Percentiles rank a stretch among this genome's conserved stretches.
Evolutionary conservation across 2,797 vertebrate species (phyloP).

Genomic region (Petrocephalus sullivani): DNA sequence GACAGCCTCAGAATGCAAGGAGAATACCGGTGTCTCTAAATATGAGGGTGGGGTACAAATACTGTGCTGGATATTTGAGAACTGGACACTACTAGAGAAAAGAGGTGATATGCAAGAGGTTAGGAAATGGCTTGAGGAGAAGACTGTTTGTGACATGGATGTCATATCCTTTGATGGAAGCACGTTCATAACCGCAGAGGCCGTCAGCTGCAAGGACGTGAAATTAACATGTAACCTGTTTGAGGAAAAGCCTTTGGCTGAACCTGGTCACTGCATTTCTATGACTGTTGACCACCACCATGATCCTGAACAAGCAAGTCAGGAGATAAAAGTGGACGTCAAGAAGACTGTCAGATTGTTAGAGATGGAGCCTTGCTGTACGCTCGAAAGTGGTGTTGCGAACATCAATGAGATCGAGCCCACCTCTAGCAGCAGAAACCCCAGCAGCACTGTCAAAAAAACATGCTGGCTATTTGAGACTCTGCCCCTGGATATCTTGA

Average conservation of each 20-base stretch:
- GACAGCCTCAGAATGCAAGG: slow-evolving; percentile 60
- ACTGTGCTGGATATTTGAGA: slow-evolving; percentile 97
- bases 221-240: not conserved
- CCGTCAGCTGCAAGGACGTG: not conserved
- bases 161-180: not conserved
- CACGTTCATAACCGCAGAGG: not conserved
- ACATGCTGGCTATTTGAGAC: slow-evolving; percentile 92
- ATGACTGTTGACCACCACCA: not conserved
- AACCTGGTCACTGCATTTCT: not conserved
- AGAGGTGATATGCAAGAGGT: slow-evolving; percentile 77
- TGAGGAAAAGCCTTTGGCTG: not conserved
- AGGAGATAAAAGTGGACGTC: not conserved
- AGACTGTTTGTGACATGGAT: slow-evolving; percentile 49
- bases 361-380: not conserved
- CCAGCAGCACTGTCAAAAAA: slow-evolving; percentile 63
- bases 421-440: slow-evolving; percentile 56
- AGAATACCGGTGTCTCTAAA: slow-evolving; percentile 54
- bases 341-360: not conserved
- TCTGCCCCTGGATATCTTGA: slow-evolving; percentile 77
- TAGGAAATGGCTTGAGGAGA: slow-evolving; percentile 70
- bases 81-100: slow-evolving; percentile 77
- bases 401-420: not conserved
- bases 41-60: slow-evolving; percentile 83
- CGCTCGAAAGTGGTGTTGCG: not conserved
- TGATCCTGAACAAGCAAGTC: not conserved